Evolutionary conservation across 2,888 invertebrate genomes (phyloP).

Genomic region (Baccha elongata): DNA sequence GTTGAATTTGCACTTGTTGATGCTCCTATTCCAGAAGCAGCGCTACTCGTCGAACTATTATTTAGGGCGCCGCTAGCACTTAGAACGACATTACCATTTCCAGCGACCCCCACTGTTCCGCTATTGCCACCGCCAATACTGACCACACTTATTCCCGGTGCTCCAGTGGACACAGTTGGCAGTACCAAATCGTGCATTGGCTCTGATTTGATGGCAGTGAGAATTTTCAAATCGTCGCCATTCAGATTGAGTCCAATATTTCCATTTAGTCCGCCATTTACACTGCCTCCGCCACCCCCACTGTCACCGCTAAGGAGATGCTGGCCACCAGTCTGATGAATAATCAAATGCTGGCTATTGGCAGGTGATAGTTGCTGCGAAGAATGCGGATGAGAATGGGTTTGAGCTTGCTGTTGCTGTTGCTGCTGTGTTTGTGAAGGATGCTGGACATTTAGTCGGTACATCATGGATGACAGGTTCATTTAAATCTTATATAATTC

Average conservation of each 20-base stretch:
- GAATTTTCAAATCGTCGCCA: conserved; percentile 79
- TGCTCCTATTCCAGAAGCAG: conserved; percentile 64
- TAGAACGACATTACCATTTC: conserved; percentile 50
- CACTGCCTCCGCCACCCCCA: conserved; percentile 49
- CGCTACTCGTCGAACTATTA: conserved; percentile 55
- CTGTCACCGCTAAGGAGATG: conserved; percentile 71
- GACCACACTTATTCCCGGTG: conserved; percentile 60
- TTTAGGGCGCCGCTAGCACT: conserved; percentile 54
- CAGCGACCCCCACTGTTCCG: conserved; percentile 51
- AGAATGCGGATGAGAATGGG: conserved; percentile 66
- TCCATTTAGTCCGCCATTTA: conserved; percentile 42
- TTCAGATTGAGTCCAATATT: conserved; percentile 58
- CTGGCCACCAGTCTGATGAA: conserved; percentile 72
- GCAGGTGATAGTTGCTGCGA: conserved; percentile 71
- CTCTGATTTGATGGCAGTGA: conserved; percentile 81
- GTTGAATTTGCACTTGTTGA: conserved; percentile 78
- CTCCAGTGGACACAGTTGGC: conserved; percentile 62
- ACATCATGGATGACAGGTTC: conserved; percentile 80
- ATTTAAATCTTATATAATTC: conserved; percentile 68
- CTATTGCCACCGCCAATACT: conserved; percentile 53
- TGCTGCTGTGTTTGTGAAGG: conserved; percentile 77
- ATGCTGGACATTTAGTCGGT: conserved; percentile 80
- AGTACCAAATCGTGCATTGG: conserved; percentile 80
- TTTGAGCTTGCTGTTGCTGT: conserved; percentile 75
- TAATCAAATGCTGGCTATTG: conserved; percentile 72